phyloP scores from a whole-genome alignment of 2,888 invertebrate species.

The Limnephilus auricula region DNA sequence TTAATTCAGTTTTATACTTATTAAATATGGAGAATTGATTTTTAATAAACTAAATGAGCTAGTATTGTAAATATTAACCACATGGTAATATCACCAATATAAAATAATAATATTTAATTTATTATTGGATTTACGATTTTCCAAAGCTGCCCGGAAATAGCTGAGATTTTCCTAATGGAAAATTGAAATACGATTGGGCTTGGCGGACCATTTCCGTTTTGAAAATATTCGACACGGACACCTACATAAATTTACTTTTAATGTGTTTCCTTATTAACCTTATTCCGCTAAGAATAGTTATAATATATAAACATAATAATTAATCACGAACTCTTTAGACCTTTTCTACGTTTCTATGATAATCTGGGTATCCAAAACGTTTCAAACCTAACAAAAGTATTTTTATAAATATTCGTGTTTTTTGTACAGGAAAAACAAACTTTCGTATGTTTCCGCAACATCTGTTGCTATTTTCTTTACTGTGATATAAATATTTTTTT shows the following conservation, averaged over 20 bases:
- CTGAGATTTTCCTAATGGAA: background rate
- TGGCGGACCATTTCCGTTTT: background rate
- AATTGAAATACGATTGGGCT: conserved; percentile 1
- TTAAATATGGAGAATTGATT: too few species aligned
- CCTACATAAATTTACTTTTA: background rate
- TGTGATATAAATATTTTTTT: too few species aligned
- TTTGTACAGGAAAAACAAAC: too few species aligned
- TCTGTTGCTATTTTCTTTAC: too few species aligned
- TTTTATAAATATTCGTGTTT: too few species aligned
- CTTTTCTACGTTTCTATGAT: background rate
- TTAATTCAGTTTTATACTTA: background rate
- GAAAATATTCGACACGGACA: background rate
- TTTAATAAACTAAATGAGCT: too few species aligned
- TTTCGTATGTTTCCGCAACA: too few species aligned
- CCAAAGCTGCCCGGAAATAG: background rate
- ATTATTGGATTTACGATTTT: background rate
- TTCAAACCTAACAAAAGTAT: too few species aligned
- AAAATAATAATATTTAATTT: background rate
- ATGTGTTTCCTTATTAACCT: background rate
- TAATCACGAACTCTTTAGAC: background rate
- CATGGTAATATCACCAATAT: background rate
- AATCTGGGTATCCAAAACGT: background rate
- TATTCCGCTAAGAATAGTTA: background rate
- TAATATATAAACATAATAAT: background rate
- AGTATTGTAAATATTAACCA: background rate